Conservation (phyloP, 2,888 invertebrate genomes). For the Volucella bombylans region DNA sequence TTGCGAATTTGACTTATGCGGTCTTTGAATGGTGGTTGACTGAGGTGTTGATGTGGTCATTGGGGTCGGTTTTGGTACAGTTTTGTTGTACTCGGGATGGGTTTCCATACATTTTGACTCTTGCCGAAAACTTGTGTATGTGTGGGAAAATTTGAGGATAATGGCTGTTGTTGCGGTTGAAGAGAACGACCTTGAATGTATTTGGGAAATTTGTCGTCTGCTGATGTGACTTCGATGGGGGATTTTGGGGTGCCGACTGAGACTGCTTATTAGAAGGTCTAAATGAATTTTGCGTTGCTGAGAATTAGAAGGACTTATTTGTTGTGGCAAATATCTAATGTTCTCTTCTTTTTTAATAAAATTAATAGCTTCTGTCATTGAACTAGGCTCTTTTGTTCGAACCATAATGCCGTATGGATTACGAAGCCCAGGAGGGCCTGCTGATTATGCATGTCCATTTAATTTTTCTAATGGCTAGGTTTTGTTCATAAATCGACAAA, state of each 20-base stretch:
- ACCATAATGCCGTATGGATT: conserved; percentile 20
- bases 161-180: conserved; percentile 19
- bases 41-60: conserved; percentile 39
- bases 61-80: conserved; percentile 12
- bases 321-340: conserved; percentile 26
- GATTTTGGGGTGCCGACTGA: conserved; percentile 1
- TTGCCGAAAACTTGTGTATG: conserved; percentile 44
- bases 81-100: conserved; percentile 10
- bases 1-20: conserved; percentile 4
- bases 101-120: conserved; percentile 44
- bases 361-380: conserved; percentile 13
- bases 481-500: conserved; percentile 8
- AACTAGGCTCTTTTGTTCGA: not conserved
- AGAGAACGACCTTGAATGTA: conserved; percentile 4
- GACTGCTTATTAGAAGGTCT: not conserved
- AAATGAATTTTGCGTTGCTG: not conserved
- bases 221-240: not conserved
- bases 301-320: not conserved
- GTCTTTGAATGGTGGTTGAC: conserved; percentile 8
- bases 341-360: conserved; percentile 39
- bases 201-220: not conserved
- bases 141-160: conserved; percentile 9
- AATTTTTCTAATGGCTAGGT: conserved; percentile 20
- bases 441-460: conserved; percentile 37
- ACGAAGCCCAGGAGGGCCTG: not conserved